phyloP scores from a whole-genome alignment of 2,797 vertebrate genomes.

The Typhlichthys subterraneus region DNA sequence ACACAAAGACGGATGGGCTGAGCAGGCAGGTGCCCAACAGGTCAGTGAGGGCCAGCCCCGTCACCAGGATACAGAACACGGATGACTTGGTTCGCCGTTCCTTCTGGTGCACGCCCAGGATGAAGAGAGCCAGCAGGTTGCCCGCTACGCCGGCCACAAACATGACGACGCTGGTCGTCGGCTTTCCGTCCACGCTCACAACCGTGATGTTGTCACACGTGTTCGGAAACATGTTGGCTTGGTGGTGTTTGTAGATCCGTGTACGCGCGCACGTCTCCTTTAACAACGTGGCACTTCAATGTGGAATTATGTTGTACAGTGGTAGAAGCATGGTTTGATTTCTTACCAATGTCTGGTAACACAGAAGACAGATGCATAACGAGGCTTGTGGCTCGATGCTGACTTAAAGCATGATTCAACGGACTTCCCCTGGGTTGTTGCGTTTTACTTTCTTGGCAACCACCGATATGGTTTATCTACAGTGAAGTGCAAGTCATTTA shows the following conservation, averaged over 20 bases:
- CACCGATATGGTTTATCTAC: no score
- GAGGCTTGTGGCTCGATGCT: conserved; percentile 18
- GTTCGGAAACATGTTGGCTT: conserved; percentile 49
- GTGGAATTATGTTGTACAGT: conserved; percentile 12
- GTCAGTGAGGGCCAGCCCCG: conserved; percentile 86
- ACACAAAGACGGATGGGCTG: conserved; percentile 86
- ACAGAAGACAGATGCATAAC: not conserved
- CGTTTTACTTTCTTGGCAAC: not conserved
- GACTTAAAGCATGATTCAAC: conserved; percentile 11
- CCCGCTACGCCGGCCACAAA: conserved; percentile 84
- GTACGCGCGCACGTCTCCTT: not conserved
- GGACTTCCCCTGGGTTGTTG: not conserved
- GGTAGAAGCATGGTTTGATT: conserved; percentile 7
- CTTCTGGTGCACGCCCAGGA: conserved; percentile 81
- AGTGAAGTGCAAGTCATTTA: no score
- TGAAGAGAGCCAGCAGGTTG: conserved; percentile 86
- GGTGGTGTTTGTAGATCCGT: conserved; percentile 14
- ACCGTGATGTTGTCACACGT: conserved; percentile 55
- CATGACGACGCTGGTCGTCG: conserved; percentile 79
- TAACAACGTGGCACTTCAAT: conserved; percentile 8
- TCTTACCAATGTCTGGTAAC: conserved; percentile 23
- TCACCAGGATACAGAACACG: conserved; percentile 87
- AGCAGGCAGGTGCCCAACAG: conserved; percentile 88
- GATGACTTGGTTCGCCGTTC: conserved; percentile 80
- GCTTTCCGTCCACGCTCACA: conserved; percentile 64